Base-by-base conservation (phyloP, 2,113 vertebrate species). In the Macroglossus sobrinus region DNA sequence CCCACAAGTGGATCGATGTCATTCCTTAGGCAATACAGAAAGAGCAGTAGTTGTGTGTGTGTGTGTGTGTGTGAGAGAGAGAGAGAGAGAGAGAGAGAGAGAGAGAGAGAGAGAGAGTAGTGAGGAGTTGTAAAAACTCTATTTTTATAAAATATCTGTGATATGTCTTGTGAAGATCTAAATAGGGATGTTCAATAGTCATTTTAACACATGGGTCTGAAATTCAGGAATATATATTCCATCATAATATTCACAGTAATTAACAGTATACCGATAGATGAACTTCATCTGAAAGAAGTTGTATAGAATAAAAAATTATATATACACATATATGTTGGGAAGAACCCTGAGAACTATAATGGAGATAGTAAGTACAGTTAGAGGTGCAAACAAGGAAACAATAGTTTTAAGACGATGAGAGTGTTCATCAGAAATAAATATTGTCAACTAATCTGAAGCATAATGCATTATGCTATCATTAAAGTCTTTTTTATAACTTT, bases 321-420 rank as follows among this genome's bases (percentile, higher is more conserved):
- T 40, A 55, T 10, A 59, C 0, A 14, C 8, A 43, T 43, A 43
- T 6, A 5, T 66, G 1, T 10, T 45, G 0, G 10, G 35, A 22
- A 78, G 14, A 89, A n/a, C 7, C 2, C 30, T 66, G 19, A 75
- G n/a, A 61, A 53, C 16, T 50, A 18, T 45, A 57, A 66, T 26
- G 7, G 7, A 45, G 9, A 22, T 28, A 24, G 26, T 40, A 26
- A 63, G 1, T 21, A 11, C 14, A 80, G 14, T 4, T 24, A 26
- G 0, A 9, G 13, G 8, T 40, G 1, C 19, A 71, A 33, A 47
- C 10, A 72, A 53, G 53, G 47, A 81, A 79, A 13, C 7, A 82
- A 3, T 10, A n/a, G 0, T 68, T 91, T 28, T 22, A 14, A 76
- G 11, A 6, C 18, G 53, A 14, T 92, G 19, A 69, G 24, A 72